Evolutionary conservation across 1,140 invertebrate species (phyloP).

Genomic region (Ceratitis capitata): DNA sequence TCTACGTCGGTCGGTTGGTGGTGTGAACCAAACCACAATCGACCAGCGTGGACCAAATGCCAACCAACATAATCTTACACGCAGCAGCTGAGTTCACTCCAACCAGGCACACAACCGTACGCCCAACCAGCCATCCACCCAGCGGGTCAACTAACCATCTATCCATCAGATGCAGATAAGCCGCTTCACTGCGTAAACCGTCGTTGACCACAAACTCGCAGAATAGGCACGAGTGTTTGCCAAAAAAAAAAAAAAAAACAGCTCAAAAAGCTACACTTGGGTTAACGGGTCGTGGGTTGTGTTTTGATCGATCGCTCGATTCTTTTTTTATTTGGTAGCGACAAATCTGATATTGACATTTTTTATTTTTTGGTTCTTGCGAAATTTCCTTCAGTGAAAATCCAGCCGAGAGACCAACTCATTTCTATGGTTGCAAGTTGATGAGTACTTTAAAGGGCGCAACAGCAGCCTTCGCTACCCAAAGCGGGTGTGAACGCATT

Average conservation of each 20-base stretch:
- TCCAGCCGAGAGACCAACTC: too few relatives aligned
- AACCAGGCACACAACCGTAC: background rate
- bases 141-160: background rate
- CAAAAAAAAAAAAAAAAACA: background rate
- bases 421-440: too few relatives aligned
- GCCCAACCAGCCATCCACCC: background rate
- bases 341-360: background rate
- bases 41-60: background rate
- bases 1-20: background rate
- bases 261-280: background rate
- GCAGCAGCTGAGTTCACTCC: background rate
- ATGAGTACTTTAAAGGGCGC: too few relatives aligned
- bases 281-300: background rate
- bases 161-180: conserved; percentile 35
- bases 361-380: too few relatives aligned
- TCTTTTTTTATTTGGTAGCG: background rate
- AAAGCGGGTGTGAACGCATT: conserved; percentile 6
- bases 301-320: background rate
- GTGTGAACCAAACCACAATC: background rate
- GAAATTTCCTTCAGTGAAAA: background rate
- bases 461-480: background rate
- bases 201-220: background rate
- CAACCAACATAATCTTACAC: background rate
- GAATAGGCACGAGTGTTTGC: background rate
- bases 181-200: background rate